Base-by-base conservation (phyloP, 1,140 invertebrate genomes). In the Dendroctonus ponderosae region DNA sequence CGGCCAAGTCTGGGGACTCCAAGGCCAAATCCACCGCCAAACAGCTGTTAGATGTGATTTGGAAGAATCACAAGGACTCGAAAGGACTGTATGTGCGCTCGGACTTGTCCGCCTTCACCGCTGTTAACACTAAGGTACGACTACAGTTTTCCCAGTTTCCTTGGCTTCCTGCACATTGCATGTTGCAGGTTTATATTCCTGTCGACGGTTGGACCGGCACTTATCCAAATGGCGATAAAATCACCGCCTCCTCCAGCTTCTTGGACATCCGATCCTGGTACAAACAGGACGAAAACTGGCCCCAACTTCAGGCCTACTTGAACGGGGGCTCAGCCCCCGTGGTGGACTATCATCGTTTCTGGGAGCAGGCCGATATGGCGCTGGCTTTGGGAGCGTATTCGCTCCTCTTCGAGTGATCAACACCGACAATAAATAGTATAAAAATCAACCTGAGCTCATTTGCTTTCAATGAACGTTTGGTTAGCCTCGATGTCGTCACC, bases 221-320 rank as follows among this genome's bases (percentile, higher is more conserved):
- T 12, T 70, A 70, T 37, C 68, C 68, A 5, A 66, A 70, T 38
- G 68, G 68, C 43, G 64, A 66, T 9, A 39, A 57, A 37, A 70
- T 70, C 37, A 43, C 38, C 3, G 14, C 42, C 9, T 54, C 57
- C 5, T 46, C 40, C 1, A 62, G 51, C 7, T 70, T 70, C 54
- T 39, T 66, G 14, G 60, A 52, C 46, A 50, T 70, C 14, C 39
- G 68, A 40, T 66, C 68, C 6, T 70, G 59, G 63, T 70, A 70
- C 54, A 63, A 67, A 38, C 54, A 67, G 6, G 64, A 70, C 54
- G 59, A 52, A 8, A 64, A 70, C n/a, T 70, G 61, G 53, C n/a
- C 46, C 14, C 58, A 66, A 48, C 41, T 70, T 8, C 40, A 70
- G 26, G 39, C 46, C n/a, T 62, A 63, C 48, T 44, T 70, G 4